Evolutionary conservation across 2,888 invertebrate genomes (phyloP).

Genomic region (Drosophila nigricruria): DNA sequence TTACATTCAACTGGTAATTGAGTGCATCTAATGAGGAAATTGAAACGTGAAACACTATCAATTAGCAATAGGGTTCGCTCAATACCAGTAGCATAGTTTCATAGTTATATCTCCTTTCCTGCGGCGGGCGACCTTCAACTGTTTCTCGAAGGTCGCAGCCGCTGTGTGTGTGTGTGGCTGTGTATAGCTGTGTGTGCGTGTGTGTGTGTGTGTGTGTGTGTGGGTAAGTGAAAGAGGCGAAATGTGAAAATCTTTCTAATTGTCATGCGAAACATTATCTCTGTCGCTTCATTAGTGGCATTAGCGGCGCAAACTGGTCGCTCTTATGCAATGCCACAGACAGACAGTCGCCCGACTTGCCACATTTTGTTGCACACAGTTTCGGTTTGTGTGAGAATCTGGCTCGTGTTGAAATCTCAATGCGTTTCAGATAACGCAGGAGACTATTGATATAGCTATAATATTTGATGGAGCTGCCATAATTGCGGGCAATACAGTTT

Average conservation of each 20-base stretch:
- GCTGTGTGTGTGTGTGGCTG: not conserved
- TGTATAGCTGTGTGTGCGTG: not conserved
- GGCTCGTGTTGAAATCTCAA: constrained; percentile 6
- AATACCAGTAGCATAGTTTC: constrained; percentile 51
- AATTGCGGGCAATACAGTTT: not conserved
- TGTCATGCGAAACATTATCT: not conserved
- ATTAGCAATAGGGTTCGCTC: constrained; percentile 16
- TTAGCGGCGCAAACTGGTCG: constrained; percentile 54
- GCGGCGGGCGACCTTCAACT: constrained; percentile 48
- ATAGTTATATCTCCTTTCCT: not conserved
- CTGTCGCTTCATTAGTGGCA: constrained; percentile 2
- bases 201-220: not conserved
- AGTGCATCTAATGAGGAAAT: constrained; percentile 77
- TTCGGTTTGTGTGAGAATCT: constrained; percentile 50
- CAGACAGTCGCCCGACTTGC: constrained; percentile 32
- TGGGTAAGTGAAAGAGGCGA: constrained; percentile 47
- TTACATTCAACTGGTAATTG: constrained; percentile 64
- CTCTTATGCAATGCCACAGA: constrained; percentile 49
- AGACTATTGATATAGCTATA: not conserved
- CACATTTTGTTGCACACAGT: constrained; percentile 24
- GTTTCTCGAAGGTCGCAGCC: constrained; percentile 38
- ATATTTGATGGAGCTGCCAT: not conserved
- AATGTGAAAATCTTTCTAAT: constrained; percentile 46
- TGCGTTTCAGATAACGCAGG: not conserved
- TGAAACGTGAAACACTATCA: constrained; percentile 22